Conservation (phyloP, 2,113 vertebrate species). For the Colinus virginianus region DNA sequence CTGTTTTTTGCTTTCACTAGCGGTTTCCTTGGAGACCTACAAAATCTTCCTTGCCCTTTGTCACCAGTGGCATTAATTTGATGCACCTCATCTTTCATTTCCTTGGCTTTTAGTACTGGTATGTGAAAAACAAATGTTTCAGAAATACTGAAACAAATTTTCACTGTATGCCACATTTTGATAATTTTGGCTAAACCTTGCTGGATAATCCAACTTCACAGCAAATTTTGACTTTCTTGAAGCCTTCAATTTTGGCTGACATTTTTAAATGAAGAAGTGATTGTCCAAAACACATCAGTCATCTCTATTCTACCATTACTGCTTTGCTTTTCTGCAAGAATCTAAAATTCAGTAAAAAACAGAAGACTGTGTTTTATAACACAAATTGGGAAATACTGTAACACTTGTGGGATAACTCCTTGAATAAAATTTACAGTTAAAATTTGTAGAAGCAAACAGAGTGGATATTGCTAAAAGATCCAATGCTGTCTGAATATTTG, state of each 20-base stretch:
- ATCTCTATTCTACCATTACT: not conserved
- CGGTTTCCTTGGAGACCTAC: constrained; percentile 34
- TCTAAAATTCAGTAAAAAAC: not conserved
- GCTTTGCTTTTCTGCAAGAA: not conserved
- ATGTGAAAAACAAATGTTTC: not conserved
- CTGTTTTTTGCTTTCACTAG: not conserved
- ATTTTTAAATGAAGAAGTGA: not conserved
- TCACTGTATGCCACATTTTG: not conserved
- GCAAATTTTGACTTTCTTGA: not conserved
- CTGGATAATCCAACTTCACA: not conserved
- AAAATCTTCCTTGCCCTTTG: not conserved
- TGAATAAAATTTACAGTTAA: not conserved
- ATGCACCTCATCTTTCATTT: not conserved
- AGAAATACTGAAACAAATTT: not conserved
- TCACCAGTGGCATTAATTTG: not conserved
- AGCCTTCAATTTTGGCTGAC: not conserved
- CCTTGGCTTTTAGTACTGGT: not conserved
- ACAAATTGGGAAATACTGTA: not conserved
- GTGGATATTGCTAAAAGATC: not conserved
- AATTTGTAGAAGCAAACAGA: not conserved
- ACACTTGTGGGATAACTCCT: not conserved
- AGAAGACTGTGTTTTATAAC: not conserved
- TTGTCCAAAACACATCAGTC: not conserved
- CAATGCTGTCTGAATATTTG: not conserved
- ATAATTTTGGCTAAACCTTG: not conserved